Evolutionary conservation across 2,888 invertebrate genomes (phyloP).

Genomic region (Diarsia rubi): DNA sequence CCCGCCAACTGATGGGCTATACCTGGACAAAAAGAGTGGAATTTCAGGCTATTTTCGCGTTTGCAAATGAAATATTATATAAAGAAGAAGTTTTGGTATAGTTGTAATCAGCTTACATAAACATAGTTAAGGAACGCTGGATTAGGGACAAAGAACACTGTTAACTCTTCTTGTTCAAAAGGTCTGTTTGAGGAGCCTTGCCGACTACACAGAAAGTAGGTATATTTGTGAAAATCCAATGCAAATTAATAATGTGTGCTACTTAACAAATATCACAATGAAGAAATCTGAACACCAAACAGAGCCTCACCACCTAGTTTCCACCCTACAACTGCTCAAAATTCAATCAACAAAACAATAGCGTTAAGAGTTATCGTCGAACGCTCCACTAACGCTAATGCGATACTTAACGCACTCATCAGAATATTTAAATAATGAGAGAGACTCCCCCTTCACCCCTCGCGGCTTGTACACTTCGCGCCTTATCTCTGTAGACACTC

Average conservation of each 20-base stretch:
- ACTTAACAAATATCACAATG: neutral
- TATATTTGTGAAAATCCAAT: neutral
- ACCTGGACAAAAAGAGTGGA: slow-evolving; percentile 84
- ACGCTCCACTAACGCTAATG: slow-evolving; percentile 83
- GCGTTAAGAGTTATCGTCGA: slow-evolving; percentile 80
- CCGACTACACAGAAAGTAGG: neutral
- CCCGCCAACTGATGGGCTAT: slow-evolving; percentile 94
- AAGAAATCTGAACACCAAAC: slow-evolving; percentile 15
- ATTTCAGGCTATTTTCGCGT: neutral
- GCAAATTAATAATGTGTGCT: neutral
- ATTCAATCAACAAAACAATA: slow-evolving; percentile 87
- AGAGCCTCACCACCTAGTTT: slow-evolving; percentile 20
- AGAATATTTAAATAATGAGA: slow-evolving; percentile 89
- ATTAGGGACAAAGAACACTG: neutral
- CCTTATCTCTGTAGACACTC: slow-evolving; percentile 87
- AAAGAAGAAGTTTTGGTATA: neutral
- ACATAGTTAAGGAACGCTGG: neutral
- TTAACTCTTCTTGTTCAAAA: neutral
- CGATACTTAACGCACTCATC: slow-evolving; percentile 85
- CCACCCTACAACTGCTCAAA: slow-evolving; percentile 72
- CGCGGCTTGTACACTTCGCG: slow-evolving; percentile 78
- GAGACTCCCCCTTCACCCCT: slow-evolving; percentile 65
- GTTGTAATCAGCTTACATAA: neutral
- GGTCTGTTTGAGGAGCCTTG: neutral
- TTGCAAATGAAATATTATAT: neutral